Evolutionary conservation across 2,888 invertebrate species (phyloP).

Genomic region (Lochmaea crataegi): DNA sequence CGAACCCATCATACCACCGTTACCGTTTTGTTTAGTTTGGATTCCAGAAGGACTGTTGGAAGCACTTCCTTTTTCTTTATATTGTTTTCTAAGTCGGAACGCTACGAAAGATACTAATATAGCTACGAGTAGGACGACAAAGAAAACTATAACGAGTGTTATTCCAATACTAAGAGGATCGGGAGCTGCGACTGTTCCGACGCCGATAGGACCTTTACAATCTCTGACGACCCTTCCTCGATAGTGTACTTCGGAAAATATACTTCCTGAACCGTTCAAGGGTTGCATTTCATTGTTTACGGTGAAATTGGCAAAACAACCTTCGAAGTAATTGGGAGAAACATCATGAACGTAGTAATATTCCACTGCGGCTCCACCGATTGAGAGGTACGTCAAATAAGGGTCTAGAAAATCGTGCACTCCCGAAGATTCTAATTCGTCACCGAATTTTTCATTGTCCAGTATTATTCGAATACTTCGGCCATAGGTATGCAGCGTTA

Average conservation of each 20-base stretch:
- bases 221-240: slow-evolving; percentile 81
- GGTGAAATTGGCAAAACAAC: slow-evolving; percentile 90
- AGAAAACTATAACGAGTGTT: slow-evolving; percentile 93
- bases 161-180: slow-evolving; percentile 93
- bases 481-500: slow-evolving; percentile 79
- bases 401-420: slow-evolving; percentile 94
- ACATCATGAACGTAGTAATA: slow-evolving; percentile 69
- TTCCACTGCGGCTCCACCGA: slow-evolving; percentile 81
- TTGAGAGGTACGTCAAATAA: slow-evolving; percentile 81
- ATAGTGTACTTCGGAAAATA: slow-evolving; percentile 77
- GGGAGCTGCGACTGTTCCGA: slow-evolving; percentile 81
- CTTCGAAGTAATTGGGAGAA: slow-evolving; percentile 79
- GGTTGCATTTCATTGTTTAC: slow-evolving; percentile 92
- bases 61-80: slow-evolving; percentile 83
- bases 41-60: slow-evolving; percentile 75
- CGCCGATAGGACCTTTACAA: slow-evolving; percentile 80
- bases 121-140: slow-evolving; percentile 88
- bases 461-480: slow-evolving; percentile 79
- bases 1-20: slow-evolving; percentile 76
- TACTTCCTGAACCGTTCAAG: slow-evolving; percentile 87
- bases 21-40: slow-evolving; percentile 83
- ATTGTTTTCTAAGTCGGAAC: slow-evolving; percentile 87
- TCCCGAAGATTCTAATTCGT: slow-evolving; percentile 86
- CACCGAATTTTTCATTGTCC: slow-evolving; percentile 78
- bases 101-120: slow-evolving; percentile 93